phyloP scores from a whole-genome alignment of 2,888 invertebrate species.

The Eupithecia pulchellata region DNA sequence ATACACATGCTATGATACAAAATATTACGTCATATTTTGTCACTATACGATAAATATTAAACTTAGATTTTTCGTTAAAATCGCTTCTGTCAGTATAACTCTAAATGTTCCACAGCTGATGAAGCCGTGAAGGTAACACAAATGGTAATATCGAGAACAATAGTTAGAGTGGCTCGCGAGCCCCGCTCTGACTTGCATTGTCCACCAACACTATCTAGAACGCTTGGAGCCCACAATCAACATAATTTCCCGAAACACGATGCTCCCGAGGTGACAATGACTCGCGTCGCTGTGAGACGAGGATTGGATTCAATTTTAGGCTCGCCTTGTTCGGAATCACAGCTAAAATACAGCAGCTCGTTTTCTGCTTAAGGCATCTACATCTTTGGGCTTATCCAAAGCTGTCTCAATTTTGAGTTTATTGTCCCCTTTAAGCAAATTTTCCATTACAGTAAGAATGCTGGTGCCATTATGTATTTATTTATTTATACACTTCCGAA shows the following conservation, averaged over 20 bases:
- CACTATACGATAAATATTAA: background rate
- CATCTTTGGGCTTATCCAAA: background rate
- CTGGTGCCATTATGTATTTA: background rate
- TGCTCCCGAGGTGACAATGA: conserved; percentile 37
- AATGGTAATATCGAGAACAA: conserved; percentile 1
- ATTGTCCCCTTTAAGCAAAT: background rate
- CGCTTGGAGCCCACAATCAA: conserved; percentile 18
- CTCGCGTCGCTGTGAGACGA: conserved; percentile 28
- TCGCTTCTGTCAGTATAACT: background rate
- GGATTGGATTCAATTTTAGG: conserved; percentile 60
- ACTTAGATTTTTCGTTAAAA: background rate
- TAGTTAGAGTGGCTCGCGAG: background rate
- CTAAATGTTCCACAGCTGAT: background rate
- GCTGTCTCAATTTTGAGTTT: background rate
- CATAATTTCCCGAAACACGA: conserved; percentile 23
- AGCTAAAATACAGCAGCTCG: conserved; percentile 9
- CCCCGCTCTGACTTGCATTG: background rate
- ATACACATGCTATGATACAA: background rate
- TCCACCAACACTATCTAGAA: conserved; percentile 13
- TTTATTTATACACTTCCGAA: background rate
- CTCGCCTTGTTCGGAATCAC: conserved; percentile 11
- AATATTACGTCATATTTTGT: background rate
- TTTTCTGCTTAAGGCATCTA: background rate
- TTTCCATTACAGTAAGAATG: background rate
- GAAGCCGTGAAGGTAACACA: background rate